Evolutionary conservation across 2,113 vertebrate genomes (phyloP), one percentile per base, ranked within the genome.

Genomic region (Beaufortia kweichowensis): DNA sequence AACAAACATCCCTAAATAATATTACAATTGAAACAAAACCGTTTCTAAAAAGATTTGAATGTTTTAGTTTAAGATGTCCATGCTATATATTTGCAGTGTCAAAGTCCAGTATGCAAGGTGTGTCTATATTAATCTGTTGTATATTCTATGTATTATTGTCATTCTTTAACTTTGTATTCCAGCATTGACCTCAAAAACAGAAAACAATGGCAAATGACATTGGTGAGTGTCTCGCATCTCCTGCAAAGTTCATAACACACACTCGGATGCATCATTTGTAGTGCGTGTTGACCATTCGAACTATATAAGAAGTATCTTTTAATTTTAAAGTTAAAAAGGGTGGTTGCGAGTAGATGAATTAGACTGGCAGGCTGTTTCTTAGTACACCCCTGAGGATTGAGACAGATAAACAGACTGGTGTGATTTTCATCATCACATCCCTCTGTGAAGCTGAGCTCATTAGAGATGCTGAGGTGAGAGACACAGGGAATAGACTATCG

Each of bases 401-500:
- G 76, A n/a, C 14, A 5, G 57, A 35, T 63, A 69, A 78, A 80
- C 60, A 64, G 1, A 66, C 60, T 77, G 61, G 57, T 64, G 67
- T 43, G 67, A 57, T 19, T 50, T 62, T 21, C 35, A 68, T 81
- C 48, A 76, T 83, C 76, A 76, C 17, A 1, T 50, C 43, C 29
- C 63, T 70, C 82, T 84, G 84, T 83, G 68, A 80, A 71, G 50
- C 79, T 71, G 46, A 3, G 68, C 70, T 83, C 72, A 63, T 78
- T 68, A 70, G 29, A 62, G 76, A 48, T 35, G 23, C 62, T 17
- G 7, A 82, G 31, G 84, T 86, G 87, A 83, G 66, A 90, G 87
- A 89, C 87, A 19, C 21, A 1, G 28, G 0, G 61, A 46, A 75
- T 71, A 29, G 5, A 23, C 17, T 66, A 60, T 60, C 53, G 5